phyloP scores from a whole-genome alignment of 2,888 invertebrate genomes.

The Orthosia incerta region DNA sequence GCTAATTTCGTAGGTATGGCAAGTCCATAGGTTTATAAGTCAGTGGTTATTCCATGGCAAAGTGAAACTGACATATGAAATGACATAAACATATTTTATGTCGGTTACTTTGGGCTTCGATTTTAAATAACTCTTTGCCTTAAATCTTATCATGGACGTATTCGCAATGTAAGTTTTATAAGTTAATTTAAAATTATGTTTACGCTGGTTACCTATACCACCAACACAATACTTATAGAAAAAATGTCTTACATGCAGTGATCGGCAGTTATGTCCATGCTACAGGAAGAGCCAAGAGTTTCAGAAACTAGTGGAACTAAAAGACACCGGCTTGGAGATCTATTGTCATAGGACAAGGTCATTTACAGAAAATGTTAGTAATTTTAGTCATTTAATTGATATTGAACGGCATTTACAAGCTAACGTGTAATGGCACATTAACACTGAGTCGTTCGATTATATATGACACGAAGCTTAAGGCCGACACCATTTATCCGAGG shows the following conservation, averaged over 20 bases:
- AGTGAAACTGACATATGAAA: constrained; percentile 21
- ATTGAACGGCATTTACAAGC: neutral
- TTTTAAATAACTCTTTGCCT: neutral
- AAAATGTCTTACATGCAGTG: constrained; percentile 28
- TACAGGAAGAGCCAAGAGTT: constrained; percentile 39
- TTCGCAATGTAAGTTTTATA: constrained; percentile 8
- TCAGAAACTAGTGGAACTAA: constrained; percentile 70
- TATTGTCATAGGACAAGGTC: constrained; percentile 66
- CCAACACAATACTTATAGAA: neutral
- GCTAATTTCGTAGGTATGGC: too few species aligned
- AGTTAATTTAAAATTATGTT: neutral
- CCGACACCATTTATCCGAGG: too few species aligned
- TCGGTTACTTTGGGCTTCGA: neutral
- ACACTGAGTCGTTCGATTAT: too few species aligned
- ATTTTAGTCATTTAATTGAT: neutral
- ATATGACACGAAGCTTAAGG: too few species aligned
- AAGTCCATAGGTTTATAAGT: too few species aligned
- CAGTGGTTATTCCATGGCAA: too few species aligned
- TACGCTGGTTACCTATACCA: neutral
- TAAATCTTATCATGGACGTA: constrained; percentile 6
- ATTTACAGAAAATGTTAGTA: constrained; percentile 64
- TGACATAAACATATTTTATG: constrained; percentile 7
- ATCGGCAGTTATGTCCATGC: constrained; percentile 43
- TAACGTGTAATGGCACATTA: neutral
- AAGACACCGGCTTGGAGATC: constrained; percentile 72